Base-by-base conservation (phyloP, 2,888 invertebrate species). In the Microctonus brassicae region DNA sequence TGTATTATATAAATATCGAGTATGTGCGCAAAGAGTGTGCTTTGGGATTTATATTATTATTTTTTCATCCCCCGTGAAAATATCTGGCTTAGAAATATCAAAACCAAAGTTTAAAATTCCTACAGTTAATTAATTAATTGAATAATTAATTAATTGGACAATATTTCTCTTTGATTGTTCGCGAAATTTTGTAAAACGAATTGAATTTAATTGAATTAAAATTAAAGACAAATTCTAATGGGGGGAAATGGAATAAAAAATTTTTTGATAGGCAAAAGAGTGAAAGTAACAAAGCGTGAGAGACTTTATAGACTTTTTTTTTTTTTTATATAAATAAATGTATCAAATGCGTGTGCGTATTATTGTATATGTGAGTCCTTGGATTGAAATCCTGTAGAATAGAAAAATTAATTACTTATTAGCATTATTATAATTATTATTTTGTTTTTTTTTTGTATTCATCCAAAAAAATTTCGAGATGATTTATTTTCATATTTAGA, bases 261-360 rank as follows among this genome's bases (percentile, higher is more conserved):
- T 17, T 17, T 47, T 47, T 1, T n/a, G 47, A 47, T 47, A 17
- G 17, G 47, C 17, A 47, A 47, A 47, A 47, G 47, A 47, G 17
- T 47, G 17, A 17, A 47, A 47, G 47, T n/a, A 47, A 47, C 47
- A 47, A n/a, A 47, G 47, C 47, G 47, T 47, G 47, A 47, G 47
- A 47, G 47, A 47, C 47, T 47, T 47, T 47, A 47, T 47, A 47
- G 47, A 47, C 47, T 47, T 47, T 47, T 47, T 39, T 47, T 47
- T 47, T 20, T 47, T n/a, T 39, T n/a, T 39, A 39, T n/a, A 47
- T 47, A 47, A 47, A 17, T 47, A 47, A 47, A n/a, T 47, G 17
- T 47, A 47, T n/a, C 47, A 47, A 47, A 7, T 47, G 1, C 17
- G 17, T 7, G 17, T 17, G 17, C 17, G 47, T 47, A 7, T 2